These are phyloP conservation scores for Platycnemis pennipes DNA, from an alignment of 2,888 invertebrate species.

Conservation along the genomic window DNA sequence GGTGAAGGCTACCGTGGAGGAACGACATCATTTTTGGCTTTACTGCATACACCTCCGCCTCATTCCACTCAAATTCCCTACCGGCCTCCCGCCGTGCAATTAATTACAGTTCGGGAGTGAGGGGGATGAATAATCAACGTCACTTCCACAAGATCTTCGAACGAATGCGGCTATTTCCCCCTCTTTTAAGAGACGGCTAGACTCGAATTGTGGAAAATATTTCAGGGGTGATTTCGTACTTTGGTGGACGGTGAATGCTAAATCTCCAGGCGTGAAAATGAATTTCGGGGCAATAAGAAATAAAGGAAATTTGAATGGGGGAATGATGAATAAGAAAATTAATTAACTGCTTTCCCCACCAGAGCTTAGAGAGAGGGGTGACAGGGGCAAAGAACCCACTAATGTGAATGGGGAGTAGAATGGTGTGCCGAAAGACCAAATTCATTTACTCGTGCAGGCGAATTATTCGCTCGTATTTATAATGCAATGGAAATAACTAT, in stretches of 20 bases:
- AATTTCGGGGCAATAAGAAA: background rate
- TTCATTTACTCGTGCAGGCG: background rate
- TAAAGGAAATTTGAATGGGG: constrained; percentile 2
- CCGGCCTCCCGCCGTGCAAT: background rate
- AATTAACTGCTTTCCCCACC: background rate
- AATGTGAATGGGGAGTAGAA: background rate
- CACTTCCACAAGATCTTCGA: constrained; percentile 1
- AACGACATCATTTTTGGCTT: background rate
- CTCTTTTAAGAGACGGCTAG: background rate
- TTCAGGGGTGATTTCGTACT: constrained; percentile 4
- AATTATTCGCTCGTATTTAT: background rate
- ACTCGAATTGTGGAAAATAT: constrained; percentile 18
- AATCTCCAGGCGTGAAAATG: background rate
- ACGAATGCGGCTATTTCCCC: background rate
- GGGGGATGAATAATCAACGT: constrained; percentile 18
- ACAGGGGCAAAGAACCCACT: background rate
- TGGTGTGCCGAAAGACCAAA: background rate
- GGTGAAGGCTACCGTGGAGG: background rate
- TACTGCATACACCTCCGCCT: background rate
- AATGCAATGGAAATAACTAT: background rate
- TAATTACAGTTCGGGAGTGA: background rate
- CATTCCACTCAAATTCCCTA: background rate
- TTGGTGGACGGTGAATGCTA: background rate
- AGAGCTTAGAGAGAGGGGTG: background rate
- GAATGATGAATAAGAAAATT: constrained; percentile 18